Conservation (phyloP, 2,797 vertebrate species). For the Eremophila alpestris region DNA sequence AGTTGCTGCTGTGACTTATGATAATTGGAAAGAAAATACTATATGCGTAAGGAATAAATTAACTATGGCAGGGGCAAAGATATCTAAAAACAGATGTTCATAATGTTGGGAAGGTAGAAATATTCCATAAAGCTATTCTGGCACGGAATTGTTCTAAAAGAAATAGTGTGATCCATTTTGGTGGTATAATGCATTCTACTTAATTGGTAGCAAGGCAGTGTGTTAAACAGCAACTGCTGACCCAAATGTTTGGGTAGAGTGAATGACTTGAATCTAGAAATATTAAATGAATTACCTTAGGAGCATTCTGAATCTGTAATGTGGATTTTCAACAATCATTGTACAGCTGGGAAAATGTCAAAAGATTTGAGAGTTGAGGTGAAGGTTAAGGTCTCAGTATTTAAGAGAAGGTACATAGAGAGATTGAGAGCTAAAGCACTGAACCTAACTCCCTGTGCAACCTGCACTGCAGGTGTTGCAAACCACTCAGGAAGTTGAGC, state of each 20-base stretch:
- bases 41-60: background rate
- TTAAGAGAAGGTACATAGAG: background rate
- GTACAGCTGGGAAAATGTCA: background rate
- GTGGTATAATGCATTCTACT: background rate
- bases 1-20: background rate
- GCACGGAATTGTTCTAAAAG: background rate
- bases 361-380: background rate
- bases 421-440: background rate
- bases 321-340: background rate
- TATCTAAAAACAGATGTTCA: background rate
- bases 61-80: background rate
- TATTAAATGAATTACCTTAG: background rate
- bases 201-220: background rate
- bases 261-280: background rate
- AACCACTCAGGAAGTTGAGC: background rate
- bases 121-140: background rate
- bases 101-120: background rate
- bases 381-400: background rate
- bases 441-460: fast-evolving
- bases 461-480: background rate
- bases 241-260: background rate
- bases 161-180: background rate
- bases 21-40: background rate
- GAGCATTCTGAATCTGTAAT: background rate
- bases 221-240: background rate